Percentiles rank a stretch among this genome's conserved stretches.
Conservation (phyloP, 92 coral and sea anemone species). For the Palythoa grandis region DNA sequence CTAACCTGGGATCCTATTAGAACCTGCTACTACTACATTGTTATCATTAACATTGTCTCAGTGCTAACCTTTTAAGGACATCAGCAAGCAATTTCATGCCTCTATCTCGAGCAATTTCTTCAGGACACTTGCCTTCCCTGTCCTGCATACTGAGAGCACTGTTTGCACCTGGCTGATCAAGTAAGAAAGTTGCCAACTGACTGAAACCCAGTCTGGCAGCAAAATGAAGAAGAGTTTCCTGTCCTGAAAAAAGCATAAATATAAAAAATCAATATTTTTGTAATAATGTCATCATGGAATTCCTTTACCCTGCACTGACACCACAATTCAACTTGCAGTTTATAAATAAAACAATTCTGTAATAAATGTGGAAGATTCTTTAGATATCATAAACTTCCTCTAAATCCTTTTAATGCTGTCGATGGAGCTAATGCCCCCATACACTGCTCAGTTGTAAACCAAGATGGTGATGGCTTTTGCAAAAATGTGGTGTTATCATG, state of each 20-base stretch:
- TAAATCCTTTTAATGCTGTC: too few species aligned
- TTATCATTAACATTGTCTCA: neutral
- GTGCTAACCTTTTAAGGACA: slow-evolving; percentile 64
- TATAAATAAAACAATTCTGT: too few species aligned
- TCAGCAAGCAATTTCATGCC: slow-evolving; percentile 75
- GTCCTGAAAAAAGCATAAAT: slow-evolving; percentile 51
- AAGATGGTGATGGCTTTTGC: too few species aligned
- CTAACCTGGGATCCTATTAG: too few species aligned
- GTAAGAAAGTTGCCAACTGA: slow-evolving; percentile 73
- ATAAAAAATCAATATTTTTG: neutral
- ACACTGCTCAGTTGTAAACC: too few species aligned
- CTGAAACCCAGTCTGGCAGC: slow-evolving; percentile 81
- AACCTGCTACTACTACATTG: neutral
- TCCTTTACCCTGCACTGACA: too few species aligned
- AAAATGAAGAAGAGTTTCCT: slow-evolving; percentile 83
- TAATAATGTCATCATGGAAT: too few species aligned
- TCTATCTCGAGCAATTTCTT: slow-evolving; percentile 80
- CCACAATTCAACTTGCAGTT: too few species aligned
- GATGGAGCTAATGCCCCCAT: too few species aligned
- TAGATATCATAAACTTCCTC: too few species aligned
- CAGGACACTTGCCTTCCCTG: slow-evolving; percentile 72
- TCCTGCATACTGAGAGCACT: slow-evolving; percentile 71
- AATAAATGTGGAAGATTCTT: too few species aligned
- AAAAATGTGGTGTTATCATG: too few species aligned
- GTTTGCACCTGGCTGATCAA: slow-evolving; percentile 83